These are phyloP conservation scores for Thunnus maccoyii DNA, from an alignment of 2,113 vertebrate genomes.

Conservation along the genomic window DNA sequence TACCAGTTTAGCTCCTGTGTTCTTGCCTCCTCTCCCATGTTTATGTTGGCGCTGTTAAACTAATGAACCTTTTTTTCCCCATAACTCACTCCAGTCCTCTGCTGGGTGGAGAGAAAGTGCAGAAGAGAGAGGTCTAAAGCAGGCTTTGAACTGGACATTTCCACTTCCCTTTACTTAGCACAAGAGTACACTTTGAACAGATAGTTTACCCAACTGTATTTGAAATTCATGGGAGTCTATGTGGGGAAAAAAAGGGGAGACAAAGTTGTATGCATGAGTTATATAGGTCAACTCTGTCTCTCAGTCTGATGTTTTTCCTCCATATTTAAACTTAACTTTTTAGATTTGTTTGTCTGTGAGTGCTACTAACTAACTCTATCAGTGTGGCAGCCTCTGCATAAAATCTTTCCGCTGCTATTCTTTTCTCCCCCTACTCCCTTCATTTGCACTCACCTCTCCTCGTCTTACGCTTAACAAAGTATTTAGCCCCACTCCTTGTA, in stretches of 20 bases:
- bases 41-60: slow-evolving; percentile 60
- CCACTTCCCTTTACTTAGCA: slow-evolving; percentile 4
- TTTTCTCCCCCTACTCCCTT: neutral
- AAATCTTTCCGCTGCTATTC: neutral
- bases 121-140: slow-evolving; percentile 37
- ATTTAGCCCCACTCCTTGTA: neutral
- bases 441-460: neutral
- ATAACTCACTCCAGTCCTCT: slow-evolving; percentile 48
- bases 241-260: slow-evolving; percentile 3
- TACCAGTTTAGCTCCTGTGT: slow-evolving; percentile 41
- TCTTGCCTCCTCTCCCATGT: slow-evolving; percentile 51
- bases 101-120: slow-evolving; percentile 45
- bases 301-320: slow-evolving; percentile 25
- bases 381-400: slow-evolving; percentile 9
- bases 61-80: slow-evolving; percentile 38
- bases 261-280: neutral
- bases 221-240: slow-evolving; percentile 6
- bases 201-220: neutral
- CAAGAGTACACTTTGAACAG: neutral
- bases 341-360: neutral
- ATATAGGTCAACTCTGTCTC: slow-evolving; percentile 13
- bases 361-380: neutral
- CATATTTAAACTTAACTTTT: slow-evolving; percentile 12
- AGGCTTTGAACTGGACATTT: slow-evolving; percentile 34
- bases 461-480: neutral